These are phyloP conservation scores for Rhynchomys soricoides DNA, from an alignment of 2,113 vertebrate genomes.

Conservation along the genomic window DNA sequence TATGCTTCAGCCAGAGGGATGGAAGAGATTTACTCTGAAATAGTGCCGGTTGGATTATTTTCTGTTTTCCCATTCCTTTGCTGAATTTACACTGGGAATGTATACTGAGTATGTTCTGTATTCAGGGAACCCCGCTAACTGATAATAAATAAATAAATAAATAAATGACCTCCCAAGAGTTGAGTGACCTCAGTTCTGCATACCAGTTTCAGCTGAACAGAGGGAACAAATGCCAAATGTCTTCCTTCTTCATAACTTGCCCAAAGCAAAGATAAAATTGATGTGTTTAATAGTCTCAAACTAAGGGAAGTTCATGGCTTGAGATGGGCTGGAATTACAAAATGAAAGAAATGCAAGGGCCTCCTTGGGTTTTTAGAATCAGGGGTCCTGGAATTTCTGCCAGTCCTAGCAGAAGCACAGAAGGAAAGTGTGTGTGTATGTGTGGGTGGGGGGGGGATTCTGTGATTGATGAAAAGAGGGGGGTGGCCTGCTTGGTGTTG, in stretches of 20 bases:
- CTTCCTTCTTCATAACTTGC: slow-evolving; percentile 17
- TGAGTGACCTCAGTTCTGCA: not conserved
- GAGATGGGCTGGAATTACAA: not conserved
- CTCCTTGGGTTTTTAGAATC: not conserved
- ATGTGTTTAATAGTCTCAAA: not conserved
- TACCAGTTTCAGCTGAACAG: not conserved
- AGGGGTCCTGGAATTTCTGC: slow-evolving; percentile 11
- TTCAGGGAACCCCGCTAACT: not conserved
- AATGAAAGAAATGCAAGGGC: not conserved
- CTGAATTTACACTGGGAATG: not conserved
- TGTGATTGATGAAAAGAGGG: not conserved
- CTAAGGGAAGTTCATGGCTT: not conserved
- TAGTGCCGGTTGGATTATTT: not conserved
- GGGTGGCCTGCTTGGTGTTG: not conserved
- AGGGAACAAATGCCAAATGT: not conserved
- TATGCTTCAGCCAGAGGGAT: not conserved
- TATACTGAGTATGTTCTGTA: not conserved
- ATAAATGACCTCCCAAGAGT: not conserved
- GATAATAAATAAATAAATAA: not conserved
- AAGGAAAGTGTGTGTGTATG: not conserved
- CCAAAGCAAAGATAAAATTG: slow-evolving; percentile 30
- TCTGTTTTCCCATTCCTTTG: not conserved
- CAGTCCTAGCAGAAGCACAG: not conserved
- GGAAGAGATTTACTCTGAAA: not conserved
- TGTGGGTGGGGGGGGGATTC: not conserved